Base-by-base conservation (phyloP, 2,888 invertebrate genomes). In the Panopea generosa region DNA sequence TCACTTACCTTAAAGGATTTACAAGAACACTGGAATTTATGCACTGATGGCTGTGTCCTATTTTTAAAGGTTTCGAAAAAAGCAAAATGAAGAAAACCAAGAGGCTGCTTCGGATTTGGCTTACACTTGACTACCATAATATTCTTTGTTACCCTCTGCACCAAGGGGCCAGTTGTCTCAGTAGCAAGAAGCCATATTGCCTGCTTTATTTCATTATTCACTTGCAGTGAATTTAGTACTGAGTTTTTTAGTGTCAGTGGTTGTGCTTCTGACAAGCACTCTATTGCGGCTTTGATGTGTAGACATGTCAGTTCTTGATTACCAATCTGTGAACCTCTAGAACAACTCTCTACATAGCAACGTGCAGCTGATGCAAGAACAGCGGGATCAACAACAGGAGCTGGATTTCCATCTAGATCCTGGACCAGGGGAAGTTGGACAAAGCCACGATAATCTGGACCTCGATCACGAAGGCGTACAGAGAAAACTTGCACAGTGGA, bases 111-210 rank as follows among this genome's bases (percentile, higher is more conserved):
- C 0, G 94, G 93, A 61, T 94, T 94, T 9, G 94, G 94, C 90
- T 95, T 94, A 89, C 95, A 95, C 88, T 95, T 95, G 1, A 96
- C 95, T 56, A 95, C 95, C 95, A 96, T 95, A 40, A 95, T 95
- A 87, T 94, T 94, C 89, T 95, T 95, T 0, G 95, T 95, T 27
- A 96, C 95, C 82, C 95, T 93, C 91, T 96, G 96, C 2, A 96
- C 95, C 20, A 96, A 91, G 0, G 95, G 95, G 3, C 94, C 94
- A 2, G 94, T 94, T 6, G 92, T 91, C 88, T 95, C 95, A 9
- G 94, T 94, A 1, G 94, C 94, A 70, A 95, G 89, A 22, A 94
- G 87, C 94, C 94, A 95, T 53, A 96, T 94, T 71, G 94, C 94
- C 86, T 94, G 93, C 87, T 95, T 95, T 22, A 94, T 94, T 80